Evolutionary conservation across 2,797 vertebrate species (phyloP).

Genomic region (Coreius guichenoti): DNA sequence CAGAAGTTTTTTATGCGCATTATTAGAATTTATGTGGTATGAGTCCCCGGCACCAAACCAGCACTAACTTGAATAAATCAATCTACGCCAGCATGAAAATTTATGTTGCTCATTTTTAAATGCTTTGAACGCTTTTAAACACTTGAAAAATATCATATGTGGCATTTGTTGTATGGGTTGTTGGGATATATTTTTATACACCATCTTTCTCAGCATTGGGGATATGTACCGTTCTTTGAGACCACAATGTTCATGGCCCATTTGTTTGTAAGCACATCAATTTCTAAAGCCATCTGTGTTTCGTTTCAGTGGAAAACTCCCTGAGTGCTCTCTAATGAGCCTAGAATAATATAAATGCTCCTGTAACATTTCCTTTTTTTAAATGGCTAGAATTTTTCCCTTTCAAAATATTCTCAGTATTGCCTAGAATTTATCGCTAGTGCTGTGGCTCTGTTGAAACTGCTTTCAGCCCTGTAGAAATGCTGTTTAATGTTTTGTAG

Average conservation of each 20-base stretch:
- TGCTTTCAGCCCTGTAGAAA: neutral
- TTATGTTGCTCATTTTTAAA: neutral
- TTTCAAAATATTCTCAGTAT: constrained; percentile 65
- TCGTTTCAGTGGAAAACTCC: constrained; percentile 66
- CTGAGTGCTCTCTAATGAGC: constrained; percentile 68
- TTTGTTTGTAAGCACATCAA: constrained; percentile 72
- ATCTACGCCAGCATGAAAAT: neutral
- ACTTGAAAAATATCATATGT: neutral
- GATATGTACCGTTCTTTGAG: constrained; percentile 57
- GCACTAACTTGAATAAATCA: neutral
- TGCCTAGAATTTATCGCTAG: constrained; percentile 30
- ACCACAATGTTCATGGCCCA: constrained; percentile 72
- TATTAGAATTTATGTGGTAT: neutral
- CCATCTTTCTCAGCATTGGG: constrained; percentile 58
- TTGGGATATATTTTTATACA: neutral
- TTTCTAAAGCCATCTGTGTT: constrained; percentile 75
- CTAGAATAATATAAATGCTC: constrained; percentile 66
- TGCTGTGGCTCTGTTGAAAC: neutral
- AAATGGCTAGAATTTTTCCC: constrained; percentile 63
- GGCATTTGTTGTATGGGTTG: neutral
- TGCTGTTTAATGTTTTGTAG: neutral
- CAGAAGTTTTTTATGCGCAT: neutral
- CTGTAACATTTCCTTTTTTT: constrained; percentile 51
- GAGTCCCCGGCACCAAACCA: neutral
- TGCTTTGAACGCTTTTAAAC: neutral